Evolutionary conservation across 2,888 invertebrate species (phyloP), one percentile per base, ranked within the genome.

Genomic region (Alsophila aescularia): DNA sequence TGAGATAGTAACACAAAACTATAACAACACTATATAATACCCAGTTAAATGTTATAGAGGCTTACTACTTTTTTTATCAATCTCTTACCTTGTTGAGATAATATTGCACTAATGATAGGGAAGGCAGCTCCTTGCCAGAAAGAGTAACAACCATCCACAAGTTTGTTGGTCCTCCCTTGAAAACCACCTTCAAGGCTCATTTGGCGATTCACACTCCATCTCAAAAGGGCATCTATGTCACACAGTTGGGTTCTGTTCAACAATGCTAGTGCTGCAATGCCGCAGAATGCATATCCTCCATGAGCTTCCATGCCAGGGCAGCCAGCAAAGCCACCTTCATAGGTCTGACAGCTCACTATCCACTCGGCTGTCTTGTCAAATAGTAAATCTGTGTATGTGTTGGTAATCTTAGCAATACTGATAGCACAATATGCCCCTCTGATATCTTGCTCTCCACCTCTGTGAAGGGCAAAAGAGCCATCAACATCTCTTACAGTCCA

Each of bases 221-320:
- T 93, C 77, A 96, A 83, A 51, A 99, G 87, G 5, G 95, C 93
- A 76, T 95, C 93, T 49, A 95, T 84, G 85, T 98, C 95, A 87
- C 96, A 96, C 21, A 95, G 86, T 66, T 95, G 90, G 32, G 95
- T 93, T 75, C 94, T 94, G 63, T 95, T 95, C 12, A 99, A 91
- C 56, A 99, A 88, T 2, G 96, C 94, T 37, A 99, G 92, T 0
- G 97, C 94, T 47, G 99, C 98, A 60, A 99, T 93, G 0, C 97
- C 99, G 93, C 99, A 99, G 87, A 98, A 99, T 0, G 99, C 96
- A 85, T 99, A 99, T n/a, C 99, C 99, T 1, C 99, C 99, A 90
- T 99, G 99, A 5, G 99, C 99, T 87, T 99, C 99, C 93, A 98
- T 95, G 7, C 97, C 98, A 13, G 90, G 91, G 57, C 83, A 95